Base-by-base conservation (phyloP, 1,140 invertebrate species). In the Drosophila lacteicornis region DNA sequence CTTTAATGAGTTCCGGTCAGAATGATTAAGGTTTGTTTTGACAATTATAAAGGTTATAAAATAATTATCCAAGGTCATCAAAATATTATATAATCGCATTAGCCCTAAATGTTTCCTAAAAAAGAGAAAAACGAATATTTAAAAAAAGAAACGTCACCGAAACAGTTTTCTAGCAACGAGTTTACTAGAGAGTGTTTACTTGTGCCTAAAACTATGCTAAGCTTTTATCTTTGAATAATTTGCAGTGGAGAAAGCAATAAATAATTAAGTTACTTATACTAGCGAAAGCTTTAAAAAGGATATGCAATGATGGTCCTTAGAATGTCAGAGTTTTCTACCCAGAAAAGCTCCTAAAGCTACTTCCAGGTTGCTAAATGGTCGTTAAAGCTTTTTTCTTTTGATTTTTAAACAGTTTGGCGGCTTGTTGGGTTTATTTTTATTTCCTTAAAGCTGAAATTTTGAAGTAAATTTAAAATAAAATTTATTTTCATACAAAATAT, bases 1-100 rank as follows among this genome's bases (percentile, higher is more conserved):
- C 47, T 47, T 58, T 43, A 5, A 38, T 8, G 13, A 70, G 43
- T 70, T 73, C 51, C 69, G 66, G 19, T 22, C 12, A 17, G 9
- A 30, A 25, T 19, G 13, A 47, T 13, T 47, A 12, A 17, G 11
- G 0, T 55, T 56, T 33, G 12, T 42, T 58, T 22, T 42, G 12
- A 8, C 5, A 8, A 70, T 40, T 33, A 27, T 17, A 22, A 19
- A 40, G 40, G 25, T 22, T 33, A 9, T 38, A 5, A 33, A 25
- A 13, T 40, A 40, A n/a, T 66, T 66, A 30, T 25, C 30, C n/a
- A 3, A 70, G 62, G 62, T 70, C 30, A 25, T 27, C 3, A 17
- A 45, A 43, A 33, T 36, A 17, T 65, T 50, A 50, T 36, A 33
- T 66, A 43, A 65, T 17, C 17, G 8, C 30, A n/a, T 61, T 15